These are phyloP conservation scores for Pomatostomus ruficeps DNA, from an alignment of 2,113 vertebrate genomes.

Conservation along the genomic window DNA sequence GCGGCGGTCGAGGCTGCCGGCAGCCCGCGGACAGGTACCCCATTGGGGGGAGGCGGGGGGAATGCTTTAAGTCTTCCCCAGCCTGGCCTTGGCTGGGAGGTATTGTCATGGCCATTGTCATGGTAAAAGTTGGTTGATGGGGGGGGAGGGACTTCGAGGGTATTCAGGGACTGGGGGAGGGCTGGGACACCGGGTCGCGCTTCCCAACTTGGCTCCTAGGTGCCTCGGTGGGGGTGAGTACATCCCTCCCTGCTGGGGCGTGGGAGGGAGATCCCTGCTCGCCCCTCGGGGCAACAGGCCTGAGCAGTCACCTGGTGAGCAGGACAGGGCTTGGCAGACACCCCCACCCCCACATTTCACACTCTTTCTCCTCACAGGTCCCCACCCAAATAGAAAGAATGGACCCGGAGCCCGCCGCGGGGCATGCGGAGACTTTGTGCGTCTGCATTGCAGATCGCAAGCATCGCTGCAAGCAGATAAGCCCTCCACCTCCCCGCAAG, in stretches of 20 bases:
- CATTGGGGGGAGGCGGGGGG: not conserved
- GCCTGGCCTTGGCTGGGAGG: not conserved
- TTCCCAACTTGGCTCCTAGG: not conserved
- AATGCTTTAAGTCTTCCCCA: slow-evolving; percentile 21
- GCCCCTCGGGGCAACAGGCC: not conserved
- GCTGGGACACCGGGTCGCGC: not conserved
- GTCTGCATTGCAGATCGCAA: slow-evolving; percentile 10
- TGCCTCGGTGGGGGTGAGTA: not conserved
- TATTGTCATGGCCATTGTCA: slow-evolving; percentile 24
- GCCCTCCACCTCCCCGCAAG: not conserved
- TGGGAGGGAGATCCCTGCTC: not conserved
- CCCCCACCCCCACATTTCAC: not conserved
- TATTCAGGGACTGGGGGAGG: not conserved
- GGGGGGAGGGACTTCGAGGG: not conserved
- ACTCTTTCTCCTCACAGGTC: not conserved
- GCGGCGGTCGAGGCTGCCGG: no score
- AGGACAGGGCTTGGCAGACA: not conserved
- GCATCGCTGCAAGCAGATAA: not conserved
- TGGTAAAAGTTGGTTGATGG: slow-evolving; percentile 41
- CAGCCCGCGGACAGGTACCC: not conserved
- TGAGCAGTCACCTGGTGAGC: not conserved
- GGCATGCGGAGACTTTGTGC: not conserved
- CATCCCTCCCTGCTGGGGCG: not conserved
- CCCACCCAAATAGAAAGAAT: not conserved
- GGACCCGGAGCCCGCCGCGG: not conserved